A percentile compares a stretch with the other conserved stretches of the same genome.
phyloP scores from a whole-genome alignment of 1,140 invertebrate species.

The Proctacanthus coquilletti region DNA sequence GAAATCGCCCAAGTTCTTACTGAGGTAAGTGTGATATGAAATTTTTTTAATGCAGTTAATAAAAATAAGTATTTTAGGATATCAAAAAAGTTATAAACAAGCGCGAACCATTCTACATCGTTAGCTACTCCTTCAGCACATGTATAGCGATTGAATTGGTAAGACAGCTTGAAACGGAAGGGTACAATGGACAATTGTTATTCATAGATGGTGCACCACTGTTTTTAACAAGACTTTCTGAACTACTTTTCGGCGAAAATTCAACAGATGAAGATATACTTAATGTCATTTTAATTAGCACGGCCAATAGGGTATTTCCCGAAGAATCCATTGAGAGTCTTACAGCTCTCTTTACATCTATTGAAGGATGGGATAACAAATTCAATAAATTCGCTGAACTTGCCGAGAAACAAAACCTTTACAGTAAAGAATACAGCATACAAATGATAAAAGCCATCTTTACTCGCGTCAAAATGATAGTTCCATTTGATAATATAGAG shows the following conservation, averaged over 20 bases:
- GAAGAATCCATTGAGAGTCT: slow-evolving; percentile 36
- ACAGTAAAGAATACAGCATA: slow-evolving; percentile 33
- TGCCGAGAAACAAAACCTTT: slow-evolving; percentile 26
- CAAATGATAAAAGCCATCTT: slow-evolving; percentile 34
- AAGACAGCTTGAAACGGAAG: slow-evolving; percentile 37
- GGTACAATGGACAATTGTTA: slow-evolving; percentile 36
- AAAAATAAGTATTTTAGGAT: no score
- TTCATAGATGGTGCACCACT: slow-evolving; percentile 42
- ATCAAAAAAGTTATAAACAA: slow-evolving; percentile 44
- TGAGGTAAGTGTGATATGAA: slow-evolving; percentile 13
- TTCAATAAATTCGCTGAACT: slow-evolving; percentile 18
- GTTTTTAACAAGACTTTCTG: slow-evolving; percentile 33
- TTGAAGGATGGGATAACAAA: slow-evolving; percentile 16
- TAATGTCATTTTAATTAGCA: slow-evolving; percentile 35
- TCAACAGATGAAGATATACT: slow-evolving; percentile 35
- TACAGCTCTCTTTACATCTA: slow-evolving; percentile 22
- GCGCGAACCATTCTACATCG: slow-evolving; percentile 35
- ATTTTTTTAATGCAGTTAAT: not conserved
- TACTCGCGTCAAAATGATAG: slow-evolving; percentile 38
- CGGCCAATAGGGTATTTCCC: slow-evolving; percentile 35
- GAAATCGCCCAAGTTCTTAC: slow-evolving; percentile 14
- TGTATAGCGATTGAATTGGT: slow-evolving; percentile 39
- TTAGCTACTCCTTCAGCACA: slow-evolving; percentile 49
- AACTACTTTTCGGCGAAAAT: slow-evolving; percentile 20
- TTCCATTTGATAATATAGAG: slow-evolving; percentile 30